Evolutionary conservation across 2,113 vertebrate species (phyloP).

Genomic region (Crypturellus undulatus): DNA sequence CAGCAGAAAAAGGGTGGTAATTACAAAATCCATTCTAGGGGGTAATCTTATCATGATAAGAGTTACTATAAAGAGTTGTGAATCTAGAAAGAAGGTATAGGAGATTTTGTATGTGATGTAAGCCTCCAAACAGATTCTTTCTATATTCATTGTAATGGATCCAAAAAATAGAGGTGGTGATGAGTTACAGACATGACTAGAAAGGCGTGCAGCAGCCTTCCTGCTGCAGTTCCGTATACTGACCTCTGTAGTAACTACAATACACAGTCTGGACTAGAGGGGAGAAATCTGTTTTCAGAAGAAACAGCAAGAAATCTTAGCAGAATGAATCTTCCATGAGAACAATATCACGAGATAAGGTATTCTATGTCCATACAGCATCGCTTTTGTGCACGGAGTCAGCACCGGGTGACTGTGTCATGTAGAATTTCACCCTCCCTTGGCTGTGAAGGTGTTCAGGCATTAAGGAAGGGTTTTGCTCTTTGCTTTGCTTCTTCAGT

Average conservation of each 20-base stretch:
- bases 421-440: not conserved
- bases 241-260: not conserved
- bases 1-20: not conserved
- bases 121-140: not conserved
- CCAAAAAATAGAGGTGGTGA: not conserved
- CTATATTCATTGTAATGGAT: rapidly evolving
- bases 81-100: not conserved
- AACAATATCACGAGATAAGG: not conserved
- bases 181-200: not conserved
- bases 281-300: not conserved
- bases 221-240: not conserved
- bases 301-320: not conserved
- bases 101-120: rapidly evolving
- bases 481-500: not conserved
- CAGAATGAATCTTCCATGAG: not conserved
- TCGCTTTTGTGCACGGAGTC: not conserved
- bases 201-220: not conserved
- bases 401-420: not conserved
- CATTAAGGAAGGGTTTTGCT: not conserved
- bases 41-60: not conserved
- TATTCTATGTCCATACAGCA: not conserved
- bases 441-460: not conserved
- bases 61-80: not conserved
- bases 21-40: not conserved
- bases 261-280: not conserved